Conservation (phyloP, 2,888 invertebrate genomes). For the Stenodema calcarata region DNA sequence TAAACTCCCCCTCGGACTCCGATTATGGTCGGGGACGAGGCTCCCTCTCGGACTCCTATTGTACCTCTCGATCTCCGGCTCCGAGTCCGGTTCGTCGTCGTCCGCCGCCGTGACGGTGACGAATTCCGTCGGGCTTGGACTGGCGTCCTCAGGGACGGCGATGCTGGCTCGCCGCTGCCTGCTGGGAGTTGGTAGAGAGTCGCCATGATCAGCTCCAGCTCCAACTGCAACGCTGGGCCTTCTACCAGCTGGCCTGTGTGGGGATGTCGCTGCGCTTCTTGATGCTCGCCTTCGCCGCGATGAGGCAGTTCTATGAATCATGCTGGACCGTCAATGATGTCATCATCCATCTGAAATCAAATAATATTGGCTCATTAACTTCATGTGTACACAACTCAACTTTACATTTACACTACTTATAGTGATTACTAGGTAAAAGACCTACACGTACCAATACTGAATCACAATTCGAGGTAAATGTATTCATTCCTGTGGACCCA, state of each 20-base stretch:
- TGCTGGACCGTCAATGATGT: conserved; percentile 59
- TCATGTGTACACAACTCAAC: too few species aligned
- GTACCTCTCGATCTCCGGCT: conserved; percentile 63
- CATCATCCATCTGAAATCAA: conserved; percentile 52
- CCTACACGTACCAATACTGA: too few species aligned
- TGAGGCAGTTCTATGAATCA: conserved; percentile 74
- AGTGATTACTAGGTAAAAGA: too few species aligned
- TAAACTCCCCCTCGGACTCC: conserved; percentile 64
- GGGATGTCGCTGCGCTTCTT: conserved; percentile 71
- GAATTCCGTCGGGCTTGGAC: conserved; percentile 49
- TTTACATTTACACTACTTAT: too few species aligned
- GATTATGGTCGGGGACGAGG: conserved; percentile 64
- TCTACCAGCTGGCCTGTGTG: conserved; percentile 63
- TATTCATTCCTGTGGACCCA: too few species aligned
- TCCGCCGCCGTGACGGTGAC: conserved; percentile 58
- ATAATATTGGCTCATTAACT: too few species aligned
- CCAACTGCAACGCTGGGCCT: conserved; percentile 61
- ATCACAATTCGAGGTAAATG: too few species aligned
- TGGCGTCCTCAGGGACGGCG: conserved; percentile 55
- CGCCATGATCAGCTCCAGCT: conserved; percentile 60
- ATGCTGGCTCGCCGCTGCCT: conserved; percentile 58
- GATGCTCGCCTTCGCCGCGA: conserved; percentile 72
- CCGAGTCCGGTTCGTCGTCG: conserved; percentile 63
- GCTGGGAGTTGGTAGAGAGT: conserved; percentile 61
- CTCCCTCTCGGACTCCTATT: conserved; percentile 65